Percentiles rank a stretch among this genome's conserved stretches.
These are phyloP conservation scores for Panagrolaimus sp. DNA, from an alignment of 1,140 invertebrate species.

Conservation along the genomic window DNA sequence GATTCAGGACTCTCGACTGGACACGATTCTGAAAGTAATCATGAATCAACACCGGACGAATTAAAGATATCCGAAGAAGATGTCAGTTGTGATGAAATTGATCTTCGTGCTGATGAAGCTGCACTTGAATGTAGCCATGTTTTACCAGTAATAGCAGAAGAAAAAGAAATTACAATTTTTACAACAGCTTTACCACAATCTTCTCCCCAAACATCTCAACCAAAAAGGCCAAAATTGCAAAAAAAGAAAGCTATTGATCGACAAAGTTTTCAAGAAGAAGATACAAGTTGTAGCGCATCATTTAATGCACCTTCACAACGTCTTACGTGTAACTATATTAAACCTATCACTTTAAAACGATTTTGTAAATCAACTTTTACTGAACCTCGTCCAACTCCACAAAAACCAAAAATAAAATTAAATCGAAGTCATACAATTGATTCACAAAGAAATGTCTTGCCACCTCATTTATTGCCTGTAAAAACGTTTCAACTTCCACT, in stretches of 20 bases:
- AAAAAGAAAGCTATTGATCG: neutral
- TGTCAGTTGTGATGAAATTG: neutral
- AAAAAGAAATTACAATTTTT: neutral
- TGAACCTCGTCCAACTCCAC: neutral
- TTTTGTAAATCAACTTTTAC: neutral
- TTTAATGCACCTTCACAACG: no score
- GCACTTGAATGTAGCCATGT: neutral
- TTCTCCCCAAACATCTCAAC: neutral
- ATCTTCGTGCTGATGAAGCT: neutral
- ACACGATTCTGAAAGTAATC: neutral
- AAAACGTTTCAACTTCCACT: no score
- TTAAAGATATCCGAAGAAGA: neutral
- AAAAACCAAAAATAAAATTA: neutral
- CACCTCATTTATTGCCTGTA: neutral
- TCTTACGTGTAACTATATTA: neutral
- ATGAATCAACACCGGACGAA: neutral
- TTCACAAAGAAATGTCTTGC: neutral
- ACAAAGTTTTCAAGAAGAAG: no score
- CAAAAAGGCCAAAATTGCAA: neutral
- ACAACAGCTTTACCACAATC: neutral
- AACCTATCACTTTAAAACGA: neutral
- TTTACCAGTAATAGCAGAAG: no score
- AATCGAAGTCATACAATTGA: neutral
- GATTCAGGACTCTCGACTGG: conserved; percentile 37
- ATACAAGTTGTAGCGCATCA: no score